phyloP scores from a whole-genome alignment of 2,888 invertebrate genomes.

The Spicauda simplicius region DNA sequence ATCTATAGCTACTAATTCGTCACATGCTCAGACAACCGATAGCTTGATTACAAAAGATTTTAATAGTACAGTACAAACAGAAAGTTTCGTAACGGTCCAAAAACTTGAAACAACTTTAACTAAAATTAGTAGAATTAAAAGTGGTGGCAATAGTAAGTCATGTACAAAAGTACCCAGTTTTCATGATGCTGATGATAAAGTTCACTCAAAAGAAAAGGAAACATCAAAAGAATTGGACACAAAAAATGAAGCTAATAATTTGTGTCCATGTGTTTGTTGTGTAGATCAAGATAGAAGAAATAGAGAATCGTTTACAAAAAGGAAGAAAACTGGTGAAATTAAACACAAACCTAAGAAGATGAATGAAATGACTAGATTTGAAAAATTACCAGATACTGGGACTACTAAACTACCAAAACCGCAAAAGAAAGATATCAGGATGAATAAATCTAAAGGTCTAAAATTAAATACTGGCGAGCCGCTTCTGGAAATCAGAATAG shows the following conservation, averaged over 20 bases:
- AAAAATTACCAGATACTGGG: not conserved
- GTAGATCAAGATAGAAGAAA: not conserved
- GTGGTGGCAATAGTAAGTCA: slow-evolving; percentile 5
- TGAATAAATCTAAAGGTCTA: slow-evolving; percentile 17
- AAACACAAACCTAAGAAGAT: slow-evolving; percentile 10
- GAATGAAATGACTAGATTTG: not conserved
- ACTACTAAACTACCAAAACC: slow-evolving; percentile 4
- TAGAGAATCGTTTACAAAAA: slow-evolving; percentile 1
- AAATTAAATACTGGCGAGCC: slow-evolving; percentile 40
- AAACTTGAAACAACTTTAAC: slow-evolving; percentile 6
- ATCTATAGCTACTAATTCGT: slow-evolving; percentile 11
- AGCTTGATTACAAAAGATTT: slow-evolving; percentile 2
- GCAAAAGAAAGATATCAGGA: slow-evolving; percentile 36
- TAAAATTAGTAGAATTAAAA: slow-evolving; percentile 21
- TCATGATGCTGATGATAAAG: not conserved
- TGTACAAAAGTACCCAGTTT: not conserved
- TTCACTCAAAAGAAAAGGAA: slow-evolving; percentile 1
- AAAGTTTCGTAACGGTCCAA: not conserved
- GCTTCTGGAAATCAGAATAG: slow-evolving; percentile 55
- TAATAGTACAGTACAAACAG: not conserved
- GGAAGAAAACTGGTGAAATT: slow-evolving; percentile 33
- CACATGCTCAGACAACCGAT: slow-evolving; percentile 4
- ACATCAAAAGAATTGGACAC: slow-evolving; percentile 9
- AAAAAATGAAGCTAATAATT: not conserved
- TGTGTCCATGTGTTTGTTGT: slow-evolving; percentile 14